These are phyloP conservation scores for Coluber constrictor DNA, from an alignment of 2,797 vertebrate genomes.

Conservation along the genomic window DNA sequence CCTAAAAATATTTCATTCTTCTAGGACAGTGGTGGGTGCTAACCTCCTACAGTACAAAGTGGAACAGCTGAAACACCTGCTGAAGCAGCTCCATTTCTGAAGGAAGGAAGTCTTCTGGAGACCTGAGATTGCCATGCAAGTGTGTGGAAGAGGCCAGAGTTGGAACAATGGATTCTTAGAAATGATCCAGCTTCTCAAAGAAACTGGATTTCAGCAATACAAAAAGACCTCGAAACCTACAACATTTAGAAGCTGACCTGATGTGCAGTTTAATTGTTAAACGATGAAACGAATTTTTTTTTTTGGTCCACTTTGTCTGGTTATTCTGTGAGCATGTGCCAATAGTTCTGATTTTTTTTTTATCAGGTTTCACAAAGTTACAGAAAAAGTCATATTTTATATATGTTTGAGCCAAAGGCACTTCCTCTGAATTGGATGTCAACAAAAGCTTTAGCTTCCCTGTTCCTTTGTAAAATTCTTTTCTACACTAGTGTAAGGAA, in stretches of 20 bases:
- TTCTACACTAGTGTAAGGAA: not conserved
- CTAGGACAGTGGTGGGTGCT: too few relatives aligned
- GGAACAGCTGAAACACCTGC: not conserved
- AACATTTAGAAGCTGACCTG: constrained; percentile 23
- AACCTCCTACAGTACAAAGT: not conserved
- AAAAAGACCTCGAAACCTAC: not conserved
- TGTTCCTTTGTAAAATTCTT: not conserved
- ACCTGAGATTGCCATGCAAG: not conserved
- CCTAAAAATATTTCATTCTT: too few relatives aligned
- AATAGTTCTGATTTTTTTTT: not conserved
- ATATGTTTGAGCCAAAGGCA: not conserved
- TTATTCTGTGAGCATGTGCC: not conserved
- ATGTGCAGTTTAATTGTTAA: constrained; percentile 29
- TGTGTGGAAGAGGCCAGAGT: not conserved
- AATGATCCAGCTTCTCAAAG: constrained; percentile 42
- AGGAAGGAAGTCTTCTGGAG: not conserved
- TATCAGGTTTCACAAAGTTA: not conserved
- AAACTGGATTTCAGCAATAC: constrained; percentile 45
- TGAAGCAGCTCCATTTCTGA: not conserved
- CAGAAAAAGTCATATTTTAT: not conserved
- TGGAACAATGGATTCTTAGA: constrained; percentile 39
- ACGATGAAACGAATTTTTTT: constrained; percentile 7
- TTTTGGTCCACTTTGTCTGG: not conserved
- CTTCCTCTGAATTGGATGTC: not conserved
- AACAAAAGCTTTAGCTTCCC: not conserved